Base-by-base conservation (phyloP, 2,113 vertebrate genomes). In the Aleadryas rufinucha region DNA sequence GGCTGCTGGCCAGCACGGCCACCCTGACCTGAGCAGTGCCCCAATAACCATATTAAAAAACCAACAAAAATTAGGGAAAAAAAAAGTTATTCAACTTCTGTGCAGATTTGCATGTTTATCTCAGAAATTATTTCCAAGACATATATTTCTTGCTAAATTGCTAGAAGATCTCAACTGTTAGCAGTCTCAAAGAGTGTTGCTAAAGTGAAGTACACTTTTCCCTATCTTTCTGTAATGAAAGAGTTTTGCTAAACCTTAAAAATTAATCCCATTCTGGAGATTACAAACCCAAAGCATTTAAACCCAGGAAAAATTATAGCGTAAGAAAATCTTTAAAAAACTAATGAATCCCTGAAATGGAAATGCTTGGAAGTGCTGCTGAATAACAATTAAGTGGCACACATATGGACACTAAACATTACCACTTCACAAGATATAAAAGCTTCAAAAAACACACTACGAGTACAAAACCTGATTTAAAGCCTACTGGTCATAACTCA, bases 31-130 rank as follows among this genome's bases (percentile, higher is more conserved):
- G 6, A 30, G n/a, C 4, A 2, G 4, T 49, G 70, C 19, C 35
- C 1, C 0, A 10, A 9, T 6, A 10, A 12, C 6, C 17, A 45
- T 39, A 52, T 7, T 27, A 7, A 33, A 54, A 54, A 47, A 59
- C 12, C 4, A 16, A 10, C 11, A 26, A 13, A 15, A 13, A 31
- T 4, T 7, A 27, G 24, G 12, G 18, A 18, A 44, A 41, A 70
- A 53, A 85, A 54, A 4, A 1, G 2, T 79, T 56, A 45, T 27
- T 72, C 54, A 47, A 33, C 23, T 61, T 54, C 11, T 47, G 24
- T 9, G 21, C n/a, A 47, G 35, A 61, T 35, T 31, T 37, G 2
- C 37, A 57, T 16, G 6, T 27, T 64, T 44, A 37, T n/a, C 33
- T 75, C 44, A n/a, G 56, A 75, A 75, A 35, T 30, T 52, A 71